Conservation (phyloP, 2,888 invertebrate species). For the Balanococcus diminutus region DNA sequence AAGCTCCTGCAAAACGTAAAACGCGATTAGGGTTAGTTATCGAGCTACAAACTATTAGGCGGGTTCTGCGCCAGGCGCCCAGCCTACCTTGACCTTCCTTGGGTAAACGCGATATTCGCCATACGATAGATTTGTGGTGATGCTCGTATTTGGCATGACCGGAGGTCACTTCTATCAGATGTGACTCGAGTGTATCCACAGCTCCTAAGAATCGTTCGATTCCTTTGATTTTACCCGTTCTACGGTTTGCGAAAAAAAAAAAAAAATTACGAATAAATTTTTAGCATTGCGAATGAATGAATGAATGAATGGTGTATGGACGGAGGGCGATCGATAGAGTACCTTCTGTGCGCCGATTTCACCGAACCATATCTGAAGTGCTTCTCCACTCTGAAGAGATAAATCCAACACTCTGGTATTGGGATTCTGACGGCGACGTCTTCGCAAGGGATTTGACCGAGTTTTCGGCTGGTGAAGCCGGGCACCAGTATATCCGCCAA, state of each 20-base stretch:
- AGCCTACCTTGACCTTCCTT: slow-evolving; percentile 97
- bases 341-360: slow-evolving; percentile 83
- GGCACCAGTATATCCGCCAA: slow-evolving; percentile 95
- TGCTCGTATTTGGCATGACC: slow-evolving; percentile 99
- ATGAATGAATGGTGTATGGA: too few species aligned
- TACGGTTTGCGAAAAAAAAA: slow-evolving; percentile 57
- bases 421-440: slow-evolving; percentile 96
- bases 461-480: slow-evolving; percentile 92
- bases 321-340: too few species aligned
- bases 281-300: background rate
- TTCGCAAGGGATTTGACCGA: slow-evolving; percentile 96
- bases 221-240: slow-evolving; percentile 89
- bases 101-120: slow-evolving; percentile 96
- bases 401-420: slow-evolving; percentile 99
- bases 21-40: too few species aligned
- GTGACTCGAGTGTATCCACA: slow-evolving; percentile 87
- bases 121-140: slow-evolving; percentile 95
- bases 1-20: slow-evolving; percentile 75
- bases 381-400: slow-evolving; percentile 96
- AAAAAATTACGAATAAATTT: background rate
- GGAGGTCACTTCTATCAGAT: slow-evolving; percentile 93
- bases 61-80: too few species aligned
- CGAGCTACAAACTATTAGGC: background rate
- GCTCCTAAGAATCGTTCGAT: slow-evolving; percentile 90
- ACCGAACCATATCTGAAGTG: slow-evolving; percentile 98